A percentile compares a stretch with the other conserved stretches of the same genome.
Evolutionary conservation across 2,797 vertebrate genomes (phyloP).

Genomic region (Lophura swinhoii): DNA sequence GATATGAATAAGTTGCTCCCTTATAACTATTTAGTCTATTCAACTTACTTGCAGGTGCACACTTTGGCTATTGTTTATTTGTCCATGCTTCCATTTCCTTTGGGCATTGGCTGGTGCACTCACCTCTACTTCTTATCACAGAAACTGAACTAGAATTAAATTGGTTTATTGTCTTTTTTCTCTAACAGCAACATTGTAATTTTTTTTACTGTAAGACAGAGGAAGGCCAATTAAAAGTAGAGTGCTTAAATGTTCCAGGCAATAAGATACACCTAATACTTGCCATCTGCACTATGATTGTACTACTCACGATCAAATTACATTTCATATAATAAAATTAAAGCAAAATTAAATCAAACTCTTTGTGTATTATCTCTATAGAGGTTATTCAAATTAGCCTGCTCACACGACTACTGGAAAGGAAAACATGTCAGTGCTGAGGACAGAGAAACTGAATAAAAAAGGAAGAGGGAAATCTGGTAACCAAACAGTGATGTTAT

Average conservation of each 20-base stretch:
- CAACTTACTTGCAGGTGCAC: background rate
- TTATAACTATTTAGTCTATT: background rate
- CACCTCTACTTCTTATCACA: constrained; percentile 9
- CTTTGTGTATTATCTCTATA: constrained; percentile 27
- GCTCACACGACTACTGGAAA: constrained; percentile 3
- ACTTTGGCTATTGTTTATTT: constrained; percentile 6
- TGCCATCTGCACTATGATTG: constrained; percentile 52
- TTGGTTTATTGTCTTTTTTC: constrained; percentile 9
- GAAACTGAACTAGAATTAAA: constrained; percentile 51
- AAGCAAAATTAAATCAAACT: constrained; percentile 71
- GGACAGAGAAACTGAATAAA: background rate
- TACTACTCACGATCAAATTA: constrained; percentile 68
- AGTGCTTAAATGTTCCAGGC: constrained; percentile 49
- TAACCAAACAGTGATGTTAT: background rate
- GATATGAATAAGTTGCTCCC: background rate
- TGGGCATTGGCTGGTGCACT: background rate
- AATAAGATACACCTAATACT: constrained; percentile 67
- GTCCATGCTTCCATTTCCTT: background rate
- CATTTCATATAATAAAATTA: constrained; percentile 69
- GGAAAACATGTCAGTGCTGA: constrained; percentile 22
- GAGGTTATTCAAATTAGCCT: constrained; percentile 39
- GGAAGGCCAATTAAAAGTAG: constrained; percentile 51
- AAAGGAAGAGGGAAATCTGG: background rate
- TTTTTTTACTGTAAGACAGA: background rate
- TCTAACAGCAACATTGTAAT: background rate